These are phyloP conservation scores for Urocyon cinereoargenteus DNA, from an alignment of 2,797 vertebrate species.

Conservation along the genomic window DNA sequence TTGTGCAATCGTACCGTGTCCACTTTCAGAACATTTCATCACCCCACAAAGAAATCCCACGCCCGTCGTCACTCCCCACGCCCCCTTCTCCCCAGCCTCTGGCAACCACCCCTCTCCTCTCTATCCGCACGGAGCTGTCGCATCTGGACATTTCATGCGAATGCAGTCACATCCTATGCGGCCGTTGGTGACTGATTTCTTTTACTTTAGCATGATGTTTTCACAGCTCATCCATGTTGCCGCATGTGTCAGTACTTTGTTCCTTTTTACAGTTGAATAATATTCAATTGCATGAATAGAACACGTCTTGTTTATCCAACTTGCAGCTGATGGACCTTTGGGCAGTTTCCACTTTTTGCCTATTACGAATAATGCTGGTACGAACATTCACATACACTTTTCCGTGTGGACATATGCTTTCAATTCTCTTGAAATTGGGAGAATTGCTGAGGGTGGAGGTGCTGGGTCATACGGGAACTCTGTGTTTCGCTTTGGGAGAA, in stretches of 20 bases:
- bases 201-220: not conserved
- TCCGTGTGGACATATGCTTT: not conserved
- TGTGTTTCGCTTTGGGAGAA: not conserved
- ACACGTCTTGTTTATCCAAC: not conserved
- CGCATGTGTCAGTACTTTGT: not conserved
- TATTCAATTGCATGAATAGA: not conserved
- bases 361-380: not conserved
- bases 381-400: not conserved
- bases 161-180: not conserved
- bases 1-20: not conserved
- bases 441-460: not conserved
- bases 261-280: not conserved
- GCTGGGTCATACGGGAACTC: not conserved
- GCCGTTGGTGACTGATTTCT: not conserved
- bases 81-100: not conserved
- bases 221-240: not conserved
- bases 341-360: not conserved
- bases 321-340: not conserved
- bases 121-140: not conserved
- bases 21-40: not conserved
- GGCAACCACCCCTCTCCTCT: not conserved
- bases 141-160: not conserved
- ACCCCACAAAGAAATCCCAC: not conserved
- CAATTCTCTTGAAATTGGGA: not conserved
- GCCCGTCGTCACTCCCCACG: not conserved